phyloP scores from a whole-genome alignment of 2,888 invertebrate genomes.

The Cynaeus angustus region DNA sequence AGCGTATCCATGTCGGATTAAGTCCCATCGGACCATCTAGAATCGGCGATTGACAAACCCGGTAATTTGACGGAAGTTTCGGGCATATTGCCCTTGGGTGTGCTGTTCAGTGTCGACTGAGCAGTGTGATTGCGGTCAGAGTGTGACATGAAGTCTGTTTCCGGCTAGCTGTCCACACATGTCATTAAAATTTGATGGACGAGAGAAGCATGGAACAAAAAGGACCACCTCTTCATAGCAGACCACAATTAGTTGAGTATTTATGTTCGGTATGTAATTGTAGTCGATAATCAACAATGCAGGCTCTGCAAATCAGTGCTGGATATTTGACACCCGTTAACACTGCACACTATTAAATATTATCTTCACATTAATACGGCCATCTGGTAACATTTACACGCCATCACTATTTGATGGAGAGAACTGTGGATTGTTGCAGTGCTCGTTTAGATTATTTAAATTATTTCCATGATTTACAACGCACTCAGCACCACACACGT shows the following conservation, averaged over 20 bases:
- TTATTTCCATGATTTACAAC: constrained; percentile 41
- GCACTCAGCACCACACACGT: constrained; percentile 42
- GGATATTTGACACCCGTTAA: constrained; percentile 51
- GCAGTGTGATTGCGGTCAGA: constrained; percentile 47
- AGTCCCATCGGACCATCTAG: too few relatives aligned
- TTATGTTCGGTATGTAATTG: constrained; percentile 48
- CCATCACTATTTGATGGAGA: constrained; percentile 41
- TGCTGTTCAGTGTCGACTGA: constrained; percentile 39
- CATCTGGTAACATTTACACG: constrained; percentile 45
- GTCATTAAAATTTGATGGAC: constrained; percentile 49
- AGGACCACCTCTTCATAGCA: constrained; percentile 54
- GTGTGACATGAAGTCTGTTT: constrained; percentile 50
- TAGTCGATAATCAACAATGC: constrained; percentile 52
- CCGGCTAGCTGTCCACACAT: constrained; percentile 45
- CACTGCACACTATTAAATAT: constrained; percentile 48
- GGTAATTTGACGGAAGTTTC: too few relatives aligned
- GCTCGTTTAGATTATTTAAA: constrained; percentile 46
- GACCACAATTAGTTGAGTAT: constrained; percentile 49
- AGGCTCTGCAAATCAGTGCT: constrained; percentile 49
- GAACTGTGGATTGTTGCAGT: constrained; percentile 30
- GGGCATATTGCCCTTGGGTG: constrained; percentile 40
- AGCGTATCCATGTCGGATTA: too few relatives aligned
- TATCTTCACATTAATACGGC: constrained; percentile 47
- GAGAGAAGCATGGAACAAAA: constrained; percentile 53
- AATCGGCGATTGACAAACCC: too few relatives aligned